Percentiles rank a stretch among this genome's conserved stretches.
Evolutionary conservation across 92 coral and sea anemone genomes (phyloP).

Genomic region (Epizoanthus scotinus): DNA sequence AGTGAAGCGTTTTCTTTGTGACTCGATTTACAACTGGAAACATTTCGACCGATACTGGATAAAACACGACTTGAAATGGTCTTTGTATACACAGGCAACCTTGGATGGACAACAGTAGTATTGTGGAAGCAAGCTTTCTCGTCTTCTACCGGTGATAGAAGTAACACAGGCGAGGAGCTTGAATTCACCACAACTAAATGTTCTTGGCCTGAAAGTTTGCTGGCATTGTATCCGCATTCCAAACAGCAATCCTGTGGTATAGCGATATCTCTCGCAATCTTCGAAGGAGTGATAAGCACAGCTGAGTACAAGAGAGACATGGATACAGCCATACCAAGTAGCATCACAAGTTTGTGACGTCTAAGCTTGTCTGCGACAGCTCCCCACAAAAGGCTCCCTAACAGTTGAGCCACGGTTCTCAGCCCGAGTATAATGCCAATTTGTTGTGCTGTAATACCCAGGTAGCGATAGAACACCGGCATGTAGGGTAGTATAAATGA

Average conservation of each 20-base stretch:
- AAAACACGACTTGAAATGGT: not conserved
- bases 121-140: not conserved
- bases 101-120: not conserved
- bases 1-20: not conserved
- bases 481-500: constrained; percentile 61
- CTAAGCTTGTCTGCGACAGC: constrained; percentile 77
- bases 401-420: constrained; percentile 64
- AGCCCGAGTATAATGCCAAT: constrained; percentile 67
- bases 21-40: not conserved
- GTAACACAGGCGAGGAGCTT: constrained; percentile 9
- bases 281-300: constrained; percentile 50
- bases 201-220: not conserved
- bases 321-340: constrained; percentile 46
- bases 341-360: constrained; percentile 58
- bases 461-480: constrained; percentile 68
- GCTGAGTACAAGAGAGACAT: constrained; percentile 57
- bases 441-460: constrained; percentile 69
- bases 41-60: not conserved
- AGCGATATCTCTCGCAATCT: not conserved
- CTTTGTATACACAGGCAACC: not conserved
- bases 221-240: not conserved
- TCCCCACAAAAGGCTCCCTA: constrained; percentile 67
- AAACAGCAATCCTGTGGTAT: constrained; percentile 10
- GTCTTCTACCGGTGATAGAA: not conserved
- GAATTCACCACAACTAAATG: not conserved